Base-by-base conservation (phyloP, 2,113 vertebrate genomes). In the Hemicordylus capensis region DNA sequence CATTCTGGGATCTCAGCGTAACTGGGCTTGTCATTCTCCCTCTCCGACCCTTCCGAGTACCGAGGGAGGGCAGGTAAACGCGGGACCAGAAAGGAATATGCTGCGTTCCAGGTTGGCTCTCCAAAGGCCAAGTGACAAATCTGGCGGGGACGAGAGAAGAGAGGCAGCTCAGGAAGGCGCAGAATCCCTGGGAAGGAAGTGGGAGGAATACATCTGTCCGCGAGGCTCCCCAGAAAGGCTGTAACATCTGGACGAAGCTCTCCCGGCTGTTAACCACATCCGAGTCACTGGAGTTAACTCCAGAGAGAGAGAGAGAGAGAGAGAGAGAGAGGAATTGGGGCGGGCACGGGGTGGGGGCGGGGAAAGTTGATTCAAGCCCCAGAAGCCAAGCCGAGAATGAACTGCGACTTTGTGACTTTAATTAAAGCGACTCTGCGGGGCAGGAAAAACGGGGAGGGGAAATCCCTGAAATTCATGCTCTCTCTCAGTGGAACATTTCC, bases 401-500 rank as follows among this genome's bases (percentile, higher is more conserved):
- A 39, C 34, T 0, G 44, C 10, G 78, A 46, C 59, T 67, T 66
- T 74, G 79, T 46, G 78, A 59, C 78, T 69, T 81, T 69, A 75
- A 86, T 86, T 86, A 81, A 86, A 76, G 73, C 28, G 26, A 22
- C 79, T 44, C 85, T 14, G 79, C 85, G 63, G 70, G 85, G 78
- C 34, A 86, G 42, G 19, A 54, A n/a, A 34, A 24, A 4, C n/a
- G 59, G 46, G 59, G 31, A 37, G 59, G 72, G n/a, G 44, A 24
- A 31, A 42, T 3, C 15, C 44, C 24, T 2, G 15, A 0, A 1
- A 39, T 28, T 20, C 14, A n/a, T 2, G n/a, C 11, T 3, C 15
- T 56, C 48, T 4, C 48, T 39, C 28, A 31, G 83, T 4, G 6
- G 72, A 64, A 42, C 5, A 15, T 24, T 84, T 67, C 12, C 74